Evolutionary conservation across 2,113 vertebrate species (phyloP).

Genomic region (Pitta sordida): DNA sequence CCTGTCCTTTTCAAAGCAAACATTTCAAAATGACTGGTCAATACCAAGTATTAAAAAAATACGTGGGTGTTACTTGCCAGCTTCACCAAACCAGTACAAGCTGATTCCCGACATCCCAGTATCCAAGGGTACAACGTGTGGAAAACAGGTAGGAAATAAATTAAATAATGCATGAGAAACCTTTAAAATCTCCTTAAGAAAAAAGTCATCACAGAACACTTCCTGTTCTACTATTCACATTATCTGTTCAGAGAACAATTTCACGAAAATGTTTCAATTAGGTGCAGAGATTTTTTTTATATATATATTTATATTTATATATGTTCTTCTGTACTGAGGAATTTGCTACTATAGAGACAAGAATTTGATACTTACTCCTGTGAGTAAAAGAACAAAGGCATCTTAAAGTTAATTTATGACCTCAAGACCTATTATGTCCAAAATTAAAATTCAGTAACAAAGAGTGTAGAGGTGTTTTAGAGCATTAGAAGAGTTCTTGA

Average conservation of each 20-base stretch:
- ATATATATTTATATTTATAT: neutral
- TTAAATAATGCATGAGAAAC: neutral
- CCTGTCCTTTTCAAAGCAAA: constrained; percentile 44
- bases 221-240: neutral
- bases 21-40: constrained; percentile 24
- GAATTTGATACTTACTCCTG: neutral
- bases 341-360: neutral
- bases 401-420: neutral
- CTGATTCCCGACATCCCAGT: neutral
- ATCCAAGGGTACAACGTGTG: neutral
- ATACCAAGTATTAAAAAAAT: neutral
- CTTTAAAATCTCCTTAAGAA: neutral
- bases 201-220: neutral
- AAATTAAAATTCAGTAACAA: neutral
- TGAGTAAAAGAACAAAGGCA: neutral
- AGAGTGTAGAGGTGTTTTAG: neutral
- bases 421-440: neutral
- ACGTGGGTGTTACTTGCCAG: neutral
- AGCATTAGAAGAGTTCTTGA: neutral
- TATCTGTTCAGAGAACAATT: neutral
- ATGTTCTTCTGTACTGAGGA: neutral
- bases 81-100: neutral
- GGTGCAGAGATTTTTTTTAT: neutral
- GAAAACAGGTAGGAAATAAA: neutral
- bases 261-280: neutral